Conservation (phyloP, 2,797 vertebrate genomes). For the Ceryle rudis region DNA sequence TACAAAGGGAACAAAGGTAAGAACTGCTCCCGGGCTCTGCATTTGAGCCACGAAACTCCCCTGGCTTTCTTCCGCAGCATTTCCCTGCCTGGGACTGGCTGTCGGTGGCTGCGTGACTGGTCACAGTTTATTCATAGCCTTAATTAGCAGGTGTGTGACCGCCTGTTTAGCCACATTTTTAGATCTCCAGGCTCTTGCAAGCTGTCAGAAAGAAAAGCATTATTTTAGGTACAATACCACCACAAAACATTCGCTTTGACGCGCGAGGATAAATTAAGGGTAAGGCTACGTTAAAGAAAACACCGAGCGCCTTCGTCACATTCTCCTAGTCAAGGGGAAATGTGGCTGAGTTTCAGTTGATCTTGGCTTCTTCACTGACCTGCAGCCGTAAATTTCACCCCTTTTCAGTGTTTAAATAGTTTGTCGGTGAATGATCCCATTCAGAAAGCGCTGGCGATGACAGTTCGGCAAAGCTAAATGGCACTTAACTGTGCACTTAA, state of each 20-base stretch:
- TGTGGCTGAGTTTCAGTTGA: conserved; percentile 71
- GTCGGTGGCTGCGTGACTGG: not conserved
- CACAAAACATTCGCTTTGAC: conserved; percentile 27
- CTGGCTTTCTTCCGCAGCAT: rapidly evolving
- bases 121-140: conserved; percentile 29
- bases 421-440: conserved; percentile 79
- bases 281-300: conserved; percentile 14
- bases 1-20: not conserved
- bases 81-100: not conserved
- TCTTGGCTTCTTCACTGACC: conserved; percentile 76
- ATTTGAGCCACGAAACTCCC: not conserved
- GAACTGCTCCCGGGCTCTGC: not conserved
- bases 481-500: conserved; percentile 72
- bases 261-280: conserved; percentile 35
- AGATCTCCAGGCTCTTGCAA: not conserved
- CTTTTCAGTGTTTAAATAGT: conserved; percentile 70
- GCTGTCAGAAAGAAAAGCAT: conserved; percentile 33
- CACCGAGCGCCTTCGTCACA: conserved; percentile 26
- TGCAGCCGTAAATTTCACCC: conserved; percentile 63
- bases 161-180: conserved; percentile 45
- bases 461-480: conserved; percentile 74
- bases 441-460: conserved; percentile 73
- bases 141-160: conserved; percentile 54
- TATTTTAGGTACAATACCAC: conserved; percentile 55
- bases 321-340: conserved; percentile 60